These are phyloP conservation scores for Caenorhabditis wallacei DNA, from an alignment of 2,888 invertebrate species.

Conservation along the genomic window DNA sequence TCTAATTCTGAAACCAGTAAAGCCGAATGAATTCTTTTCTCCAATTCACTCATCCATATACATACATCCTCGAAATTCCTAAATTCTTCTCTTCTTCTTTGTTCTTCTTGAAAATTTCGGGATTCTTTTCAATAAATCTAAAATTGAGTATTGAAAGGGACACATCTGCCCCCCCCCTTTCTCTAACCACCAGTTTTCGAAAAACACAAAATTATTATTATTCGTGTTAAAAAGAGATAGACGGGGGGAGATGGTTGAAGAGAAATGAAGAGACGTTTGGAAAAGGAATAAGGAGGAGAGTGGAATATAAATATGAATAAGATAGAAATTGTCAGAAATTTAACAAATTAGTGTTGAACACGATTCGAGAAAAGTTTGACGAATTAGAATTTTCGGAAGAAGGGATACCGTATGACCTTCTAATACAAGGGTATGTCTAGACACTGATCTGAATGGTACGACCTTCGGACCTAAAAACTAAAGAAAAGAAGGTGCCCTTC, in stretches of 20 bases:
- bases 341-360: constrained; percentile 49
- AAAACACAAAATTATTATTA: constrained; percentile 63
- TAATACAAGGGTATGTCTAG: not conserved
- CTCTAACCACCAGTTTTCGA: constrained; percentile 22
- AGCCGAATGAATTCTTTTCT: constrained; percentile 5
- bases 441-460: too few species aligned
- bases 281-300: constrained; percentile 1
- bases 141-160: constrained; percentile 18
- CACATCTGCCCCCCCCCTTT: constrained; percentile 37
- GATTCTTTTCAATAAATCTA: constrained; percentile 22
- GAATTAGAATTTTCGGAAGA: not conserved
- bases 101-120: constrained; percentile 7
- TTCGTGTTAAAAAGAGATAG: constrained; percentile 27
- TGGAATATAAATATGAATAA: constrained; percentile 33
- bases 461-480: too few species aligned
- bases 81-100: constrained; percentile 4
- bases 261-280: not conserved
- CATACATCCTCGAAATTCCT: constrained; percentile 14
- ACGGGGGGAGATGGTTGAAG: not conserved
- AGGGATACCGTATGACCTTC: not conserved
- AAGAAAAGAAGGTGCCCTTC: too few species aligned
- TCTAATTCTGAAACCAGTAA: not conserved
- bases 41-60: constrained; percentile 6
- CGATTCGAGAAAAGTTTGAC: not conserved
- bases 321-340: constrained; percentile 22